Conservation (phyloP, 2,888 invertebrate species). For the Nebria brevicollis region DNA sequence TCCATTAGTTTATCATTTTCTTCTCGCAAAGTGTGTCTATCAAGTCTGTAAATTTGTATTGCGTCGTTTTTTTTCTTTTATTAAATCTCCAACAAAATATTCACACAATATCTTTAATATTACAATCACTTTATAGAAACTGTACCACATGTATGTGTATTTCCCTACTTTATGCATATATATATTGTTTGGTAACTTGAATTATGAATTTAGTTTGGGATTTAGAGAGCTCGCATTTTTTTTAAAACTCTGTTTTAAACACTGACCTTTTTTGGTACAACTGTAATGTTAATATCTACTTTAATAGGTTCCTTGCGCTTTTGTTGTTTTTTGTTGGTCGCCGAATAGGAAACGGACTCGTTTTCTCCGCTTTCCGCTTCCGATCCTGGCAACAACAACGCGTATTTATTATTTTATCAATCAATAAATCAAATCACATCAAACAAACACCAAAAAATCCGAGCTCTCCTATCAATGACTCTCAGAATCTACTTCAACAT, state of each 20-base stretch:
- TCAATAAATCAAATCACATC: neutral
- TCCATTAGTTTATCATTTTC: constrained; percentile 72
- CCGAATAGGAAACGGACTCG: constrained; percentile 63
- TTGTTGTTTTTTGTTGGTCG: constrained; percentile 57
- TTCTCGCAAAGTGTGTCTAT: constrained; percentile 69
- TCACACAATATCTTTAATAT: too few species aligned
- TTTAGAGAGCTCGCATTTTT: constrained; percentile 29
- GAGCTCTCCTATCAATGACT: neutral
- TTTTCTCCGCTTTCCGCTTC: constrained; percentile 60
- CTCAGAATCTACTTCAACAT: neutral
- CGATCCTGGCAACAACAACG: constrained; percentile 59
- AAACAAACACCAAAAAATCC: neutral
- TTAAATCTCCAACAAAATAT: neutral
- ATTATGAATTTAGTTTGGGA: neutral
- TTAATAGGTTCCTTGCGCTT: constrained; percentile 76
- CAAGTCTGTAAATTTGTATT: constrained; percentile 66
- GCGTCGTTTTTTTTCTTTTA: constrained; percentile 6
- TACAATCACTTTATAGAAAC: too few species aligned
- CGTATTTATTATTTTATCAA: neutral
- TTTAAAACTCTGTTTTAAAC: constrained; percentile 26
- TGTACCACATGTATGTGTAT: neutral
- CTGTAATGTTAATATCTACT: constrained; percentile 81
- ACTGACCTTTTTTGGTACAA: constrained; percentile 67
- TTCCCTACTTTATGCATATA: neutral
- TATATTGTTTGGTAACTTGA: neutral